phyloP scores from a whole-genome alignment of 2,797 vertebrate genomes.

The Australoheros facetus region DNA sequence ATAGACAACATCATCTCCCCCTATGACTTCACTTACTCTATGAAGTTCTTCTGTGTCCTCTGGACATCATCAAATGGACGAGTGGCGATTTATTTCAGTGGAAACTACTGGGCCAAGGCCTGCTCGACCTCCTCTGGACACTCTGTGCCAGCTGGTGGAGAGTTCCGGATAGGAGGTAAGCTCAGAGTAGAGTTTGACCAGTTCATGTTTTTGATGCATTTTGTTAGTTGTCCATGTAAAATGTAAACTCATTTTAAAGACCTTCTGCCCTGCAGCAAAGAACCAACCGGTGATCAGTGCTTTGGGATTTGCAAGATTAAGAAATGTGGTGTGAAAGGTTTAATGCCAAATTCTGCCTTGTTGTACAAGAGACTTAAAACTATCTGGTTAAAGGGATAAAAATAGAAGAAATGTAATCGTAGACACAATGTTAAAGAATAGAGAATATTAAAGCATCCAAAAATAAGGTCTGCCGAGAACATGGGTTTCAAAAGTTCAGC shows the following conservation, averaged over 20 bases:
- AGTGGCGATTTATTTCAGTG: constrained; percentile 76
- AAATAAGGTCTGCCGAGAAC: no score
- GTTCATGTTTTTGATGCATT: neutral
- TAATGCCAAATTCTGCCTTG: no score
- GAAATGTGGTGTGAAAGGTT: neutral
- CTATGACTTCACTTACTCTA: constrained; percentile 78
- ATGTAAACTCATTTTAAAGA: neutral
- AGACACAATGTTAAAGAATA: neutral
- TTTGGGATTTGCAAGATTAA: neutral
- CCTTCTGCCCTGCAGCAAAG: neutral
- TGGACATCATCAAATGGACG: constrained; percentile 78
- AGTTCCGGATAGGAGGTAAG: constrained; percentile 81
- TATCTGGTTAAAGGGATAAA: neutral
- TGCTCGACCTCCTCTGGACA: constrained; percentile 72
- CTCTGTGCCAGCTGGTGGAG: constrained; percentile 78
- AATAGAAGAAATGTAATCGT: neutral
- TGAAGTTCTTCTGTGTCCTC: constrained; percentile 85
- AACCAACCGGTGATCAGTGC: neutral
- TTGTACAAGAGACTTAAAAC: neutral
- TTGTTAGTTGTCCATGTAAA: neutral
- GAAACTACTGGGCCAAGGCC: constrained; percentile 58
- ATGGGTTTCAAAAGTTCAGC: no score
- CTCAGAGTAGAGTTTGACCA: neutral
- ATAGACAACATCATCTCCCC: constrained; percentile 72
- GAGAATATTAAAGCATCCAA: neutral